A percentile compares a stretch with the other conserved stretches of the same genome.
Evolutionary conservation across 2,113 vertebrate genomes (phyloP).

Genomic region (Erythrolamprus reginae): DNA sequence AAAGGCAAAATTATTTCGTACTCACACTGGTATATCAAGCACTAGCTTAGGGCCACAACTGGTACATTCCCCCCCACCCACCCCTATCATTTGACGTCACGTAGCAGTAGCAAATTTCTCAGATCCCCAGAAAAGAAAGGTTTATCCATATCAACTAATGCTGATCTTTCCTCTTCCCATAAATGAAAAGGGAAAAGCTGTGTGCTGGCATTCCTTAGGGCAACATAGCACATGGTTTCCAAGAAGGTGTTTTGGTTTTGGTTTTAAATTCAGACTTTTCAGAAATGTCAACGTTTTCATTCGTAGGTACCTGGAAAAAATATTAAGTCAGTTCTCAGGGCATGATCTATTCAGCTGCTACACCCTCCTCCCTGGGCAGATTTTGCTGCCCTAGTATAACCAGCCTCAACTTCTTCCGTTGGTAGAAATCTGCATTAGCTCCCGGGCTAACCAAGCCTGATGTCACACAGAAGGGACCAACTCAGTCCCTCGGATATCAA

Average conservation of each 20-base stretch:
- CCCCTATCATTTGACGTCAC: no score
- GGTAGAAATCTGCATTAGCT: neutral
- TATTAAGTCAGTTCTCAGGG: conserved; percentile 1
- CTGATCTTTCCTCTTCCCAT: neutral
- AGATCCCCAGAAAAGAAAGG: neutral
- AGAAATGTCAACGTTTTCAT: neutral
- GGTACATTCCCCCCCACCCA: neutral
- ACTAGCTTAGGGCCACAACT: neutral
- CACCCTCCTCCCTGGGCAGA: neutral
- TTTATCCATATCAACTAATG: neutral
- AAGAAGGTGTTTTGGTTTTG: neutral
- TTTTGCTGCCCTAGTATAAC: neutral
- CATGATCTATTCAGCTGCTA: neutral
- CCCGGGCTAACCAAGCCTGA: neutral
- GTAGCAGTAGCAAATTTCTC: neutral
- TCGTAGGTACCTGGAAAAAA: conserved; percentile 16
- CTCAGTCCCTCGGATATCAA: neutral
- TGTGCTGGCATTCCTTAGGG: neutral
- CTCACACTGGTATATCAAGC: neutral
- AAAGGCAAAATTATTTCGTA: neutral
- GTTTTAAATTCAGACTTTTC: neutral
- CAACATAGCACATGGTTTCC: neutral
- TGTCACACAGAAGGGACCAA: neutral
- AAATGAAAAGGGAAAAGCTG: neutral
- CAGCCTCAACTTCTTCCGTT: neutral